Percentiles rank a stretch among this genome's conserved stretches.
These are phyloP conservation scores for Anarhynchus alexandrinus DNA, from an alignment of 2,113 vertebrate genomes.

Conservation along the genomic window DNA sequence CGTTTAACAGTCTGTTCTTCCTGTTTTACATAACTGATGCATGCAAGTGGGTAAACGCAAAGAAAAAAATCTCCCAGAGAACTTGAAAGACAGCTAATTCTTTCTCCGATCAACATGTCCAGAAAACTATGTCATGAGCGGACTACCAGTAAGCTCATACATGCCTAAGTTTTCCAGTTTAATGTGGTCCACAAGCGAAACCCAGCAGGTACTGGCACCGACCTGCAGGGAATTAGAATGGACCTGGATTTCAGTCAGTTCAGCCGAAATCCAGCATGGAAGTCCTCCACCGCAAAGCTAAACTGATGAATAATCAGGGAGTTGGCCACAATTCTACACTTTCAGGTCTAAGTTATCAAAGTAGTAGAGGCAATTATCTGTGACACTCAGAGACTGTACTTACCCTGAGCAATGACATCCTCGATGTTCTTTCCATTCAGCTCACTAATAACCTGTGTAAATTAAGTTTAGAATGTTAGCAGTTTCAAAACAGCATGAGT, in stretches of 20 bases:
- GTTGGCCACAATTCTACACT: neutral
- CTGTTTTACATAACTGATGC: neutral
- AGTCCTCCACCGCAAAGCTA: neutral
- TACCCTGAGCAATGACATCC: slow-evolving; percentile 92
- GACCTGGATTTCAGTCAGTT: slow-evolving; percentile 30
- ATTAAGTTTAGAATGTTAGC: neutral
- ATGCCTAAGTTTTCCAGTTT: slow-evolving; percentile 11
- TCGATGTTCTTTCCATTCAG: slow-evolving; percentile 91
- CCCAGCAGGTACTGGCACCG: slow-evolving; percentile 67
- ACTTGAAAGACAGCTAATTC: neutral
- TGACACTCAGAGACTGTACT: slow-evolving; percentile 6
- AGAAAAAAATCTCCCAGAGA: neutral
- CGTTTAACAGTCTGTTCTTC: neutral
- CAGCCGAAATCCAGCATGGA: neutral
- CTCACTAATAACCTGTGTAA: slow-evolving; percentile 86
- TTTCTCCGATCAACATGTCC: neutral
- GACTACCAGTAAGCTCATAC: neutral
- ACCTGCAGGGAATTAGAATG: slow-evolving; percentile 75
- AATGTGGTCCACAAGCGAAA: slow-evolving; percentile 84
- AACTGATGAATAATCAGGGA: neutral
- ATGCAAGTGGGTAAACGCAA: neutral
- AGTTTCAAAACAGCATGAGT: neutral
- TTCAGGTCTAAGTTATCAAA: neutral
- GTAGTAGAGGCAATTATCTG: neutral
- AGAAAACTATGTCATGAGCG: slow-evolving; percentile 38